These are phyloP conservation scores for Aegypius monachus DNA, from an alignment of 2,113 vertebrate genomes.

Conservation along the genomic window DNA sequence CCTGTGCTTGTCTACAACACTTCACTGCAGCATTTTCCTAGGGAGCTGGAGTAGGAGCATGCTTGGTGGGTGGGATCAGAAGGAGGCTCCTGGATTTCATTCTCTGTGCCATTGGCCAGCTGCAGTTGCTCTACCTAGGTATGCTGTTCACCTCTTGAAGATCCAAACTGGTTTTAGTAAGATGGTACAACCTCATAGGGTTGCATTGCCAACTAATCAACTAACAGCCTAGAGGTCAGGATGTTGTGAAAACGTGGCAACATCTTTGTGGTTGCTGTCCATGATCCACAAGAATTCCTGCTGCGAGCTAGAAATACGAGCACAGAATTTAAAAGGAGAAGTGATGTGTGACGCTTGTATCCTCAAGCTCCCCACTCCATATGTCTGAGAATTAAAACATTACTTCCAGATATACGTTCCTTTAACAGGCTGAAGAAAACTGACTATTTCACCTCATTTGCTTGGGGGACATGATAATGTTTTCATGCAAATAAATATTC, in stretches of 20 bases:
- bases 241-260: background rate
- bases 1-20: background rate
- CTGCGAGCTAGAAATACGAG: background rate
- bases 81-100: background rate
- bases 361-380: background rate
- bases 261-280: background rate
- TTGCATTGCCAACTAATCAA: background rate
- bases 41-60: background rate
- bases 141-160: background rate
- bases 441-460: background rate
- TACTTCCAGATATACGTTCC: background rate
- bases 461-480: background rate
- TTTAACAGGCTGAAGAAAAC: slow-evolving; percentile 9
- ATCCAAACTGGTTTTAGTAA: background rate
- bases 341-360: background rate
- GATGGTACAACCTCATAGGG: background rate
- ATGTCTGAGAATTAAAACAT: slow-evolving; percentile 20
- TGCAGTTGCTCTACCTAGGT: background rate
- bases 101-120: background rate
- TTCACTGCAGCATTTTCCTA: background rate
- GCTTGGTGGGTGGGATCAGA: background rate
- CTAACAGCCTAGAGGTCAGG: background rate
- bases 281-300: background rate
- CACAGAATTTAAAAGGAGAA: slow-evolving; percentile 9
- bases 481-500: background rate